Conservation (phyloP, 2,797 vertebrate species). For the Uromys caudimaculatus region DNA sequence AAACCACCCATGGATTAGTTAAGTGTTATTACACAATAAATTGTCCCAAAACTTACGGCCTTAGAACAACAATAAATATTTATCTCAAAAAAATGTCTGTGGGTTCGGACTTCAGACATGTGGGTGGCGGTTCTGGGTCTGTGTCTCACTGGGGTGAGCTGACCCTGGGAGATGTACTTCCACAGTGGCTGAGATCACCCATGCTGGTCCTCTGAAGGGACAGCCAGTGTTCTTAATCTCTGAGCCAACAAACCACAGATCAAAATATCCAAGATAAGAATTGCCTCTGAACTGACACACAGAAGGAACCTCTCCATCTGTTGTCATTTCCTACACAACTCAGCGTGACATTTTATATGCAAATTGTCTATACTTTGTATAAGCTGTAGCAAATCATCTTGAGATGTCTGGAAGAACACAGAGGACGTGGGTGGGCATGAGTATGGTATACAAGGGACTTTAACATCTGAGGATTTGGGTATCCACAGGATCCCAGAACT, state of each 20-base stretch:
- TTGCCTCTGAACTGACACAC: neutral
- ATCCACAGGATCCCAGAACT: neutral
- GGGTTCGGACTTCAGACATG: neutral
- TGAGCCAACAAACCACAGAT: neutral
- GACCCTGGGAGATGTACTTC: neutral
- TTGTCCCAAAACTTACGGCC: neutral
- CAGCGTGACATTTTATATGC: neutral
- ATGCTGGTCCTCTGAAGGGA: neutral
- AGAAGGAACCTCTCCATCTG: neutral
- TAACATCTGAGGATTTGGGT: neutral
- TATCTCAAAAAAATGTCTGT: neutral
- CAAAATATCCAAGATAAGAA: neutral
- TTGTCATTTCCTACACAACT: neutral
- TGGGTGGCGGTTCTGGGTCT: neutral
- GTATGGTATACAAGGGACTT: neutral
- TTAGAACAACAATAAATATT: neutral
- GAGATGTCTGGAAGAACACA: neutral
- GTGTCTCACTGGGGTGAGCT: accelerated
- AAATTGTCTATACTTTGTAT: neutral
- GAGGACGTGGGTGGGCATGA: neutral
- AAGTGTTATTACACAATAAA: neutral
- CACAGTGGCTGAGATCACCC: neutral
- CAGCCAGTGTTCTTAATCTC: neutral
- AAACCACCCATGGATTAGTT: neutral
- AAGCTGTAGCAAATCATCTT: neutral